These are phyloP conservation scores for Bradypodion pumilum DNA, from an alignment of 2,797 vertebrate genomes.

Conservation along the genomic window DNA sequence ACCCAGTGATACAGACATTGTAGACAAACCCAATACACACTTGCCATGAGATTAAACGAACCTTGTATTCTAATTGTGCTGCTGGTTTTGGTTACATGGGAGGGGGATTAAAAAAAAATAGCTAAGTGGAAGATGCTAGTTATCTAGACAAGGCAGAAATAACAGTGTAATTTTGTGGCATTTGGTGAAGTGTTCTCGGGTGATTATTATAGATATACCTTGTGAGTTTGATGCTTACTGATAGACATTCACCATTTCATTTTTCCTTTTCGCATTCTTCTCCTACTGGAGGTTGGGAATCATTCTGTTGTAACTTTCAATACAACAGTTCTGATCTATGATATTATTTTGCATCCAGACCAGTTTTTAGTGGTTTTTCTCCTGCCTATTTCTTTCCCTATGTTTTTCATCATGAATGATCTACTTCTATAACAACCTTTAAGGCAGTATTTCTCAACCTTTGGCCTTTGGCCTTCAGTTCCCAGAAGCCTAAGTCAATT, in stretches of 20 bases:
- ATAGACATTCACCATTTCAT: background rate
- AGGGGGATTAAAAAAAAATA: background rate
- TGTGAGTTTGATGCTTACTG: background rate
- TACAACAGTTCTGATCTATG: too few relatives aligned
- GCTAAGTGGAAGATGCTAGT: background rate
- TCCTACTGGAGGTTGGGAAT: too few relatives aligned
- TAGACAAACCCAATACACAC: constrained; percentile 9
- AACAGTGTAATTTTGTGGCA: background rate
- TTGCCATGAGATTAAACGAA: constrained; percentile 26
- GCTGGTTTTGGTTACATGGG: constrained; percentile 10
- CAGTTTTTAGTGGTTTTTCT: too few relatives aligned
- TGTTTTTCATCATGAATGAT: too few relatives aligned
- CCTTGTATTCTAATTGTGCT: constrained; percentile 23
- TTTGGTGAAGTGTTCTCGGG: background rate
- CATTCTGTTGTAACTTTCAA: too few relatives aligned
- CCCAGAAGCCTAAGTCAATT: too few relatives aligned
- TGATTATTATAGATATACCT: background rate
- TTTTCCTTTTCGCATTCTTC: background rate
- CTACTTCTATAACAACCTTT: too few relatives aligned
- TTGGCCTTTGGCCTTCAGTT: too few relatives aligned
- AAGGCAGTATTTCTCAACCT: too few relatives aligned
- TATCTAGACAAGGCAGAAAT: background rate
- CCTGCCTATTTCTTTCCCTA: too few relatives aligned
- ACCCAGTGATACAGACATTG: constrained; percentile 20
- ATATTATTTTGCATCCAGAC: too few relatives aligned